Base-by-base conservation (phyloP, 2,113 vertebrate genomes). In the Brienomyrus longianalis region DNA sequence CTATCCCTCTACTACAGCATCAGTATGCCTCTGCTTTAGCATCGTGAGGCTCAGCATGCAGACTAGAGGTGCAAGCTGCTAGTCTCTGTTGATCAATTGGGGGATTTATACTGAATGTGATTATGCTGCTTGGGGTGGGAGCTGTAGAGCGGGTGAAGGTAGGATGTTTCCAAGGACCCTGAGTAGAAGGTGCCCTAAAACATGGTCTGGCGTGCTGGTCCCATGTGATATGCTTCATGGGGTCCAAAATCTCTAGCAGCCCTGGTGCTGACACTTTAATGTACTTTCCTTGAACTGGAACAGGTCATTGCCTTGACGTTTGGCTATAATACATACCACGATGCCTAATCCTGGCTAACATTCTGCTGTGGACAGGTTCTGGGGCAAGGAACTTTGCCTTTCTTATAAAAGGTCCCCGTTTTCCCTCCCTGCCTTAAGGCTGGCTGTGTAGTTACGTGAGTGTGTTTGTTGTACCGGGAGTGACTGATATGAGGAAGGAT, bases 1-100 rank as follows among this genome's bases (percentile, higher is more conserved):
- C 96, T 98, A 89, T 97, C 98, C 0, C 97, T 98, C 90, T 98
- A 98, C 95, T 99, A 98, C 95, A 98, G 98, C 0, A 87, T 98
- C 62, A 31, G 62, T 77, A 15, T 77, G 17, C 8, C 27, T 77
- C 70, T 35, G 27, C 35, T 39, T 35, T 31, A 77, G 11, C 31
- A 39, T 77, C 70, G 17, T 19, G 70, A 31, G 35, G 70, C 70
- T 77, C 70, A 39, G 70, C 70, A 17, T 19, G 31, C 5, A 31
- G 15, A 35, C 31, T 39, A 77, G 70, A 39, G 13, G 3, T 39
- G n/a, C 62, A 66, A 66, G 62, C 8, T 66, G 10, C n/a, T 66
- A 27, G n/a, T 27, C 62, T 27, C n/a, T 27, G 62, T 66, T 27
- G 70, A 77, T 77, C 70, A 35, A 15, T 77, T 39, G 70, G 35